Conservation (phyloP, 2,888 invertebrate genomes). For the Venusia cambrica region DNA sequence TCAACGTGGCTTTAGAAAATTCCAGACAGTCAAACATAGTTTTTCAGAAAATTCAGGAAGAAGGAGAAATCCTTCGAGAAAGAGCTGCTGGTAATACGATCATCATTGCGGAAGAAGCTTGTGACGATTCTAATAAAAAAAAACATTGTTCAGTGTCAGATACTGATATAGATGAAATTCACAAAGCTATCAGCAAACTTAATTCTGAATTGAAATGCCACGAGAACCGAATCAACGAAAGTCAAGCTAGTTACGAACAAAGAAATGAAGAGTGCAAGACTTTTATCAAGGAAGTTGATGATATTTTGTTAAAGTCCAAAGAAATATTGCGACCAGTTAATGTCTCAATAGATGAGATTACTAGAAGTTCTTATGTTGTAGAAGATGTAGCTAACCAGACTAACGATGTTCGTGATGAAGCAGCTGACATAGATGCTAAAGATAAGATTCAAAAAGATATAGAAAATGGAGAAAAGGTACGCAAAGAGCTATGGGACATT, state of each 20-base stretch:
- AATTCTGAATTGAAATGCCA: conserved; percentile 62
- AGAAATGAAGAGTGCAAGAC: conserved; percentile 62
- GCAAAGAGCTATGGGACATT: conserved; percentile 56
- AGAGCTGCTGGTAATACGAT: conserved; percentile 15
- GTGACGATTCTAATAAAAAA: conserved; percentile 17
- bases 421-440: too few species aligned
- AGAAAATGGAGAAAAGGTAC: conserved; percentile 31
- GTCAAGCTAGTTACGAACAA: conserved; percentile 55
- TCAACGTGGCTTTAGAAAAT: conserved; percentile 67
- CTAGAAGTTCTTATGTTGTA: conserved; percentile 17
- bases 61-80: conserved; percentile 39
- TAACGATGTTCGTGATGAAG: too few species aligned
- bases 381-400: conserved; percentile 13
- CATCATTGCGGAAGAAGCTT: conserved; percentile 25
- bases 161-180: conserved; percentile 61
- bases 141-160: conserved; percentile 39
- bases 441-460: conserved; percentile 17
- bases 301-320: conserved; percentile 59
- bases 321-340: conserved; percentile 56
- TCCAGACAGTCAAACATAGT: conserved; percentile 62
- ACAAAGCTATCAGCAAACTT: conserved; percentile 57
- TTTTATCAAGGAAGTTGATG: conserved; percentile 68
- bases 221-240: conserved; percentile 59
- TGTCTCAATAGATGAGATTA: conserved; percentile 22
- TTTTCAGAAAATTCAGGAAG: conserved; percentile 60